Evolutionary conservation across 2,888 invertebrate species (phyloP), one percentile per base, ranked within the genome.

Genomic region (Nudaria mundana): DNA sequence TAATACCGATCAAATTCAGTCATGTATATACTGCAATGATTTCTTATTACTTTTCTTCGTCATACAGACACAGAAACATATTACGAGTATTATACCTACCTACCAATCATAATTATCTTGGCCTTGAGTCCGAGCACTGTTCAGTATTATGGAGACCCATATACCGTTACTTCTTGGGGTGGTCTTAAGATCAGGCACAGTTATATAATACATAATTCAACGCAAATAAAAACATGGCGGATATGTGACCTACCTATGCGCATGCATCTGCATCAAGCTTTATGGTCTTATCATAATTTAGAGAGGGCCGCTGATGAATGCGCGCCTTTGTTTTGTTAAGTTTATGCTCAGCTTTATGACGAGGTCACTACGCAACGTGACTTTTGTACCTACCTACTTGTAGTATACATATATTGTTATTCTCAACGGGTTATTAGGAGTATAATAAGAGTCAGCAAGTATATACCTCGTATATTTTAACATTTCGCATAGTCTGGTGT

Each of bases 271-370:
- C 73, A 71, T 64, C 53, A 49, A 45, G 49, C 44, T 67, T 68
- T 64, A 74, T 69, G 60, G 63, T 56, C 48, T 60, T 76, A 66
- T 73, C 66, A 76, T 74, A 71, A 68, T 76, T 72, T 67, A 66
- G 57, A 48, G 40, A 36, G 66, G 68, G 63, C 66, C 56, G 62
- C 65, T 69, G 66, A 71, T 74, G 70, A 71, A 74, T 75, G 71
- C 66, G 63, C 62, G 64, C 69, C 78, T 78, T 82, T 81, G 82
- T 81, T 76, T 77, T 66, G 58, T 60, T 34, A 43, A 39, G 51
- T 77, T 77, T 78, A 56, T 52, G 44, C 32, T 24, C 35, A 14
- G 34, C 23, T 56, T 52, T 45, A 56, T 46, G 41, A 59, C 64
- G 60, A 67, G 61, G 56, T 63, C 56, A 56, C 62, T 60, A 56